phyloP scores from a whole-genome alignment of 2,888 invertebrate genomes.

The Agriopis aurantiaria region DNA sequence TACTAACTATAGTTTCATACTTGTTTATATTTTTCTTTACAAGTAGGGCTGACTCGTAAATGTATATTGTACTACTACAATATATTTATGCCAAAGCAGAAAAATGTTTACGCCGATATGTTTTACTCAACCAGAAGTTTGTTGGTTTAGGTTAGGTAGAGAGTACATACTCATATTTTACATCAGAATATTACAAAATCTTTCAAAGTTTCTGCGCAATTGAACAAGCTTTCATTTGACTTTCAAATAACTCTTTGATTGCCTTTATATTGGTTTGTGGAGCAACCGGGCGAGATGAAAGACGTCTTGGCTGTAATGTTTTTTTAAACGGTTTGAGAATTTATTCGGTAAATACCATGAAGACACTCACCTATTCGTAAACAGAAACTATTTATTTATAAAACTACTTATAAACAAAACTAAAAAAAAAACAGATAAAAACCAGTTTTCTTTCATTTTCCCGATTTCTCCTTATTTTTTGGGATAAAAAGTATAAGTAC shows the following conservation, averaged over 20 bases:
- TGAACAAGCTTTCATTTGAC: constrained; percentile 39
- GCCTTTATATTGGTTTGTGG: constrained; percentile 34
- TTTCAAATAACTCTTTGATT: constrained; percentile 46
- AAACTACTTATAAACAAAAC: no score
- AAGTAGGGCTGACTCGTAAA: no score
- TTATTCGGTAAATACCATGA: neutral
- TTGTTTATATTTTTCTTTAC: neutral
- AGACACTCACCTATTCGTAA: neutral
- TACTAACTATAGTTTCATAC: no score
- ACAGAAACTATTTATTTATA: neutral
- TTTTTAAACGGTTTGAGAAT: neutral
- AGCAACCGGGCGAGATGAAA: constrained; percentile 21
- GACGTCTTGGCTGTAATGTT: neutral
- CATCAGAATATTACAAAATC: constrained; percentile 22
- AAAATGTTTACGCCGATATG: constrained; percentile 13
- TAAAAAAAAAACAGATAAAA: no score
- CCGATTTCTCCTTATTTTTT: no score
- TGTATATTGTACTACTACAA: no score
- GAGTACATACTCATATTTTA: constrained; percentile 15
- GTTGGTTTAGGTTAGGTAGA: constrained; percentile 22
- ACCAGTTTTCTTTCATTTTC: no score
- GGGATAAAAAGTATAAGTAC: no score
- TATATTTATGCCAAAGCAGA: neutral
- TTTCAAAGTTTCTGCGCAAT: constrained; percentile 36
- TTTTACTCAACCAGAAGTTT: constrained; percentile 6